Conservation (phyloP, 2,113 vertebrate genomes). For the Erythrolamprus reginae region DNA sequence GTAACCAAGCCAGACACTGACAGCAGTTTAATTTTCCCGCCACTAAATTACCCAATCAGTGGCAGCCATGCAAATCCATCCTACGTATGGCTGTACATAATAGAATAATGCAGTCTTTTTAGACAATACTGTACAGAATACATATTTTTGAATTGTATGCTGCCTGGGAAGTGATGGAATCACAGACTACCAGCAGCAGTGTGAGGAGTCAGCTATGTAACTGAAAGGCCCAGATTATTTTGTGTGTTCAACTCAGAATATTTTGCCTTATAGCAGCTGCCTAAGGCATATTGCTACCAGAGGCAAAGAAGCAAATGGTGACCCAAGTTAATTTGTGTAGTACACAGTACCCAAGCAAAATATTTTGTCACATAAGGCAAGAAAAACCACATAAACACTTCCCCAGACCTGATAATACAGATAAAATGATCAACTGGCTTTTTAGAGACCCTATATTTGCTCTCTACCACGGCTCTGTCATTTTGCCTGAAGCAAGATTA, state of each 20-base stretch:
- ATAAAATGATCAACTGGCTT: neutral
- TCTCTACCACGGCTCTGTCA: neutral
- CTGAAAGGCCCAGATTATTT: neutral
- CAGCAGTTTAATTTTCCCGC: too few species aligned
- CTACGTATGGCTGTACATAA: too few species aligned
- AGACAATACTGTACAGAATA: neutral
- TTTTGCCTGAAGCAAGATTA: neutral
- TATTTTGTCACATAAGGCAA: neutral
- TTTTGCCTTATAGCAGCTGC: neutral
- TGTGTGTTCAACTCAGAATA: neutral
- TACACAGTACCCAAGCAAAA: neutral
- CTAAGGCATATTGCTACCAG: neutral
- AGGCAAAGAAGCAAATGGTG: neutral
- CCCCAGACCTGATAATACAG: neutral
- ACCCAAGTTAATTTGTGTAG: neutral
- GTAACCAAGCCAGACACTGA: too few species aligned
- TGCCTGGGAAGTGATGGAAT: neutral
- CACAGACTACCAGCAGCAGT: neutral
- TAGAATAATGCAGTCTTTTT: neutral
- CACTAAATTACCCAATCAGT: too few species aligned
- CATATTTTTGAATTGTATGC: neutral
- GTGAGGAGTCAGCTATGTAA: neutral
- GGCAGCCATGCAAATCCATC: too few species aligned
- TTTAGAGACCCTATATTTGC: neutral
- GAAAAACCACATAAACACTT: neutral